These are phyloP conservation scores for Polypedilum vanderplanki DNA, from an alignment of 1,140 invertebrate species.

Conservation along the genomic window DNA sequence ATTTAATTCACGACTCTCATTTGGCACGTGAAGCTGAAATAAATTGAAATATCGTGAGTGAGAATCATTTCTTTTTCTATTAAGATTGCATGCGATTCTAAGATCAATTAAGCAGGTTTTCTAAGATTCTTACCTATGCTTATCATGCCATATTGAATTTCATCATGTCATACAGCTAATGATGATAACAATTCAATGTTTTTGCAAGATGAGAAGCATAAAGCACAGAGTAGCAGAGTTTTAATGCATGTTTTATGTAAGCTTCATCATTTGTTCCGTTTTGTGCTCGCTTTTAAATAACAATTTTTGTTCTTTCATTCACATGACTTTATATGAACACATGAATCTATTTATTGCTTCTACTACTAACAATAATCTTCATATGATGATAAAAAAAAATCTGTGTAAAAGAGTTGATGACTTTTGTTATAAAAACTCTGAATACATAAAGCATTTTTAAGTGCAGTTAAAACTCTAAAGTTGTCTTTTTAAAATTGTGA, in stretches of 20 bases:
- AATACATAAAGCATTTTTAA: too few relatives aligned
- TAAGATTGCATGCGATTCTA: too few relatives aligned
- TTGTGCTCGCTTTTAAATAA: neutral
- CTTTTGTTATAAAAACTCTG: neutral
- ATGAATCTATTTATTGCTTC: neutral
- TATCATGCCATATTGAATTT: too few relatives aligned
- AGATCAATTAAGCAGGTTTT: too few relatives aligned
- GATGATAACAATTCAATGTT: neutral
- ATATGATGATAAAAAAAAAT: neutral
- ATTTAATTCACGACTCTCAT: neutral
- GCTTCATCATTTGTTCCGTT: conserved; percentile 10
- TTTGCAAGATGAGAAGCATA: conserved; percentile 5
- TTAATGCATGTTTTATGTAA: conserved; percentile 24
- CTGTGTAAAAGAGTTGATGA: too few relatives aligned
- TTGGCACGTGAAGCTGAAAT: too few relatives aligned
- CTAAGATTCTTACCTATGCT: too few relatives aligned
- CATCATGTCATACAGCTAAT: too few relatives aligned
- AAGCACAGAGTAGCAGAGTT: conserved; percentile 23
- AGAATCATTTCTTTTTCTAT: too few relatives aligned
- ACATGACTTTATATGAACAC: neutral
- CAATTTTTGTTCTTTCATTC: neutral
- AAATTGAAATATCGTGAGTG: too few relatives aligned
- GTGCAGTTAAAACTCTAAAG: too few relatives aligned
- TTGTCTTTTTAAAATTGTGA: too few relatives aligned
- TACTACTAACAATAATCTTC: neutral